Percentiles rank a stretch among this genome's conserved stretches.
phyloP scores from a whole-genome alignment of 2,888 invertebrate species.

The Hesperia comma region DNA sequence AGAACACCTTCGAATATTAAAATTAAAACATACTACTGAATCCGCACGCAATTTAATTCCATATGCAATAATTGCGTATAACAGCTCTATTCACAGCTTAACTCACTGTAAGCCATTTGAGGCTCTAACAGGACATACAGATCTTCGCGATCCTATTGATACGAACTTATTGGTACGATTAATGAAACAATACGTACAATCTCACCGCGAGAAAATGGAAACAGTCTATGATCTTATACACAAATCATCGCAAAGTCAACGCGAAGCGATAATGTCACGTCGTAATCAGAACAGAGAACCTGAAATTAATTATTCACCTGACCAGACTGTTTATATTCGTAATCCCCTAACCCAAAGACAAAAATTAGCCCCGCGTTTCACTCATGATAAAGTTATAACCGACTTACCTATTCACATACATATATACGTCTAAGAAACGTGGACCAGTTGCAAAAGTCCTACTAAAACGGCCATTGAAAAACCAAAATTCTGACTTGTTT shows the following conservation, averaged over 20 bases:
- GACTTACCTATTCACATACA: conserved; percentile 1
- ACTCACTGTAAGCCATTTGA: conserved; percentile 27
- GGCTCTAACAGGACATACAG: conserved; percentile 20
- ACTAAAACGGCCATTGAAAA: neutral
- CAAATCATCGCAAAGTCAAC: neutral
- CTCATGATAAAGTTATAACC: conserved; percentile 1
- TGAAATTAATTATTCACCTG: conserved; percentile 4
- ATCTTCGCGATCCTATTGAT: conserved; percentile 8
- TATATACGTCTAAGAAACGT: neutral
- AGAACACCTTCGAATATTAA: conserved; percentile 40
- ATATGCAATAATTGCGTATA: too few relatives aligned
- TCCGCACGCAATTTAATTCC: conserved; percentile 7
- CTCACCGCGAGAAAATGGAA: conserved; percentile 19
- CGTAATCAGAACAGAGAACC: conserved; percentile 1
- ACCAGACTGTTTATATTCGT: neutral
- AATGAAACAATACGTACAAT: conserved; percentile 19
- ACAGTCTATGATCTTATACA: conserved; percentile 19
- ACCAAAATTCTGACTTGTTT: neutral
- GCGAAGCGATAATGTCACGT: neutral
- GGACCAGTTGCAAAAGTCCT: neutral
- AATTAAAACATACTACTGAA: conserved; percentile 31
- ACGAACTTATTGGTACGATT: conserved; percentile 14
- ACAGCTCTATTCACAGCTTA: conserved; percentile 19
- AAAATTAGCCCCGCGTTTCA: conserved; percentile 1
- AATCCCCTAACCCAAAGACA: neutral